A percentile compares a stretch with the other conserved stretches of the same genome.
These are phyloP conservation scores for Hirtodrosophila cameraria DNA, from an alignment of 2,888 invertebrate genomes.

Conservation along the genomic window DNA sequence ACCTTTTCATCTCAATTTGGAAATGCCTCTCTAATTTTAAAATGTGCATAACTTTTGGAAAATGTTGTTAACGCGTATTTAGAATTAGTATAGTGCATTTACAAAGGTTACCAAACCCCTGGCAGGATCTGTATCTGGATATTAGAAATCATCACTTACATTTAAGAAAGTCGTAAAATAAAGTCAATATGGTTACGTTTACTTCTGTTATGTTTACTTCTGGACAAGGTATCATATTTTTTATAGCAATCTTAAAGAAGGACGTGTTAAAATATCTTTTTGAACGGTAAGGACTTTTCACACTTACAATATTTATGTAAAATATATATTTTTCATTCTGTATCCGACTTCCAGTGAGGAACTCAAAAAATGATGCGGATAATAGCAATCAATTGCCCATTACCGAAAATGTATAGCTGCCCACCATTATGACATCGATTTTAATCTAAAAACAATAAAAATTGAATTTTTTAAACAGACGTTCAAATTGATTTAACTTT, in stretches of 20 bases:
- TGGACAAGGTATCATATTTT: slow-evolving; percentile 62
- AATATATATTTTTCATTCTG: neutral
- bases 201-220: slow-evolving; percentile 21
- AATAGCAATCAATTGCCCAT: neutral
- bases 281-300: slow-evolving; percentile 34
- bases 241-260: slow-evolving; percentile 54
- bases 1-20: too few species aligned
- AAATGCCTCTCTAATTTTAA: too few species aligned
- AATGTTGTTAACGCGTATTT: too few species aligned
- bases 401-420: neutral
- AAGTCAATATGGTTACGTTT: rapidly evolving
- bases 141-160: slow-evolving; percentile 90
- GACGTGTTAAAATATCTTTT: slow-evolving; percentile 39
- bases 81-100: too few species aligned
- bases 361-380: neutral
- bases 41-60: too few species aligned
- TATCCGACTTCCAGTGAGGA: slow-evolving; percentile 9
- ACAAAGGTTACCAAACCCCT: too few species aligned
- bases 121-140: slow-evolving; percentile 94
- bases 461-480: too few species aligned
- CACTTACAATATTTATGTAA: neutral
- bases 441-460: too few species aligned
- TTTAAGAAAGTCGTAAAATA: slow-evolving; percentile 52
- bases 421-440: too few species aligned
- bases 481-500: too few species aligned